Evolutionary conservation across 2,888 invertebrate species (phyloP).

Genomic region (Rhamphomyia laevipes): DNA sequence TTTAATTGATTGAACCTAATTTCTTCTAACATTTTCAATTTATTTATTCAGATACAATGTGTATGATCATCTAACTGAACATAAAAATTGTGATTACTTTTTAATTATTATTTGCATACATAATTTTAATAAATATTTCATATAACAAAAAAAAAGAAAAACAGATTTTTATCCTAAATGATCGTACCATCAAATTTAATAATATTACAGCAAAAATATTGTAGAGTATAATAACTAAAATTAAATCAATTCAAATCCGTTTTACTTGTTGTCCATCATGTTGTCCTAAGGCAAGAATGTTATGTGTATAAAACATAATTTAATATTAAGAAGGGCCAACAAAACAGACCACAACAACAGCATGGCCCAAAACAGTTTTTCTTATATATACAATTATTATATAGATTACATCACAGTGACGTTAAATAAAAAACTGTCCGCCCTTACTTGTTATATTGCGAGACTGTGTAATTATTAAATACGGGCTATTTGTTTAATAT

Average conservation of each 20-base stretch:
- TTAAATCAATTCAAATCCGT: not conserved
- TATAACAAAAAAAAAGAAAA: too few species aligned
- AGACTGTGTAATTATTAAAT: conserved; percentile 12
- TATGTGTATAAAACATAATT: not conserved
- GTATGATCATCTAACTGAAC: too few species aligned
- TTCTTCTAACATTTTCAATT: too few species aligned
- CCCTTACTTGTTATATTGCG: conserved; percentile 15
- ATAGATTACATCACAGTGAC: not conserved
- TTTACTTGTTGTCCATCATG: not conserved
- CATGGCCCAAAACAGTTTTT: too few species aligned
- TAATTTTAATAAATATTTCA: too few species aligned
- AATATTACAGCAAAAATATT: too few species aligned
- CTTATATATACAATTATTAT: too few species aligned
- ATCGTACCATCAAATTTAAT: too few species aligned
- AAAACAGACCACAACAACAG: too few species aligned
- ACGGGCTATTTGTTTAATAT: conserved; percentile 18
- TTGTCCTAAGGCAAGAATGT: not conserved
- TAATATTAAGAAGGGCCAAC: not conserved
- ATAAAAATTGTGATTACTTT: conserved; percentile 10
- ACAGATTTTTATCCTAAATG: not conserved
- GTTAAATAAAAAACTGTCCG: conserved; percentile 12
- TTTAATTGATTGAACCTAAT: too few species aligned
- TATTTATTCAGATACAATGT: too few species aligned
- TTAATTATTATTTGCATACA: conserved; percentile 12
- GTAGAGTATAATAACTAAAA: not conserved